Evolutionary conservation across 2,113 vertebrate species (phyloP), one percentile per base, ranked within the genome.

Genomic region (Trematomus loennbergii): DNA sequence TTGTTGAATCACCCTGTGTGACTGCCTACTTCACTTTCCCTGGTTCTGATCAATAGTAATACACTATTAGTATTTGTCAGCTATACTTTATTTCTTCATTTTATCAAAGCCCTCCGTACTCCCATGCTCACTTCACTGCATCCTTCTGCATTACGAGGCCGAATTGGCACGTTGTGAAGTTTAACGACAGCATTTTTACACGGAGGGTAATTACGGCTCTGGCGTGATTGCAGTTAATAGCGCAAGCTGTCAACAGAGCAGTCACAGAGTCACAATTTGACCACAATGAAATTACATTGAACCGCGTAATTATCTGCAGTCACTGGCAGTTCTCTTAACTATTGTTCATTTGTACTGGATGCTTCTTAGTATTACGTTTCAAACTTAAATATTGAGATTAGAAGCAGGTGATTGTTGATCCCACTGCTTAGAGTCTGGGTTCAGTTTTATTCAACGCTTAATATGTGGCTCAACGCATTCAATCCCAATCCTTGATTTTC

Each of bases 1-100:
- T 83, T 57, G 83, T 80, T 79, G 81, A 82, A 77, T 86, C 85
- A 83, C 81, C 45, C 76, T 33, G 40, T 36, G 74, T 36, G 74
- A 48, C 75, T 84, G 68, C 66, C 79, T 59, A 68, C 81, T 65
- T 83, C 58, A 64, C 63, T 84, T 67, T 12, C 65, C 54, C 69
- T 43, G 78, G 75, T 78, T 82, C 85, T 89, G 91, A 93, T 94
- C 93, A 88, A 93, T 92, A 94, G 83, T 82, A 84, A 87, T 82
- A 80, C 76, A 59, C 87, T 80, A 89, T 93, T 85, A 79, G 82
- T 67, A 71, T 86, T 84, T 90, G 85, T 91, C 89, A 91, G 87
- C 75, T 65, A 22, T 73, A 68, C 64, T 81, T 88, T 58, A 65
- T 74, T 72, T 78, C 78, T 86, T 72, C 76, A 77, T 87, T 81